These are phyloP conservation scores for Epicauta chinensis DNA, from an alignment of 1,140 invertebrate species.

Conservation along the genomic window DNA sequence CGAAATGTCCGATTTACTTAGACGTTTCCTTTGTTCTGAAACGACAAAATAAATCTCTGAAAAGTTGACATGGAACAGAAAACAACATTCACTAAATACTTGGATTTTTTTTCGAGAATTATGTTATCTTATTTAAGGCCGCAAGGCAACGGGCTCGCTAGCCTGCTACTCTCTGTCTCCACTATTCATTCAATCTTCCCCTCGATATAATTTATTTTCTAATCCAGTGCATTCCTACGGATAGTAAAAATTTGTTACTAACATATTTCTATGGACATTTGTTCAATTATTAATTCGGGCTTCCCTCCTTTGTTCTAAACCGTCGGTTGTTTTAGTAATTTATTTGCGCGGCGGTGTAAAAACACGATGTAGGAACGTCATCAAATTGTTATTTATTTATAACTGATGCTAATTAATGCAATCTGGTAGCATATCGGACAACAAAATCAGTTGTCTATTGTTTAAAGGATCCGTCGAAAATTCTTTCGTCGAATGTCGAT, in stretches of 20 bases:
- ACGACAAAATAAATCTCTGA: slow-evolving; percentile 4
- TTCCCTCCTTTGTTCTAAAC: slow-evolving; percentile 14
- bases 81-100: slow-evolving; percentile 11
- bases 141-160: neutral
- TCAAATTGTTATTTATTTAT: slow-evolving; percentile 30
- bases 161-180: too few relatives aligned
- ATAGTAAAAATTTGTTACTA: slow-evolving; percentile 9
- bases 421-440: slow-evolving; percentile 22
- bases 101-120: slow-evolving; percentile 8
- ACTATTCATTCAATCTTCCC: too few relatives aligned
- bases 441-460: slow-evolving; percentile 29
- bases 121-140: slow-evolving; percentile 7
- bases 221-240: slow-evolving; percentile 1
- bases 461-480: slow-evolving; percentile 34
- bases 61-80: slow-evolving; percentile 8
- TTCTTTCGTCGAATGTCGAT: slow-evolving; percentile 28
- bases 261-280: slow-evolving; percentile 3
- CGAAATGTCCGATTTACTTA: too few relatives aligned
- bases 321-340: slow-evolving; percentile 7
- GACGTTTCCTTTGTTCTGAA: neutral
- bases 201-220: slow-evolving; percentile 3
- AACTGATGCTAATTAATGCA: slow-evolving; percentile 30
- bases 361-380: slow-evolving; percentile 23
- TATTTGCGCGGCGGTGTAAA: slow-evolving; percentile 14
- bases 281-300: slow-evolving; percentile 5